phyloP scores from a whole-genome alignment of 2,888 invertebrate genomes.

The Epistrophella euchroma region DNA sequence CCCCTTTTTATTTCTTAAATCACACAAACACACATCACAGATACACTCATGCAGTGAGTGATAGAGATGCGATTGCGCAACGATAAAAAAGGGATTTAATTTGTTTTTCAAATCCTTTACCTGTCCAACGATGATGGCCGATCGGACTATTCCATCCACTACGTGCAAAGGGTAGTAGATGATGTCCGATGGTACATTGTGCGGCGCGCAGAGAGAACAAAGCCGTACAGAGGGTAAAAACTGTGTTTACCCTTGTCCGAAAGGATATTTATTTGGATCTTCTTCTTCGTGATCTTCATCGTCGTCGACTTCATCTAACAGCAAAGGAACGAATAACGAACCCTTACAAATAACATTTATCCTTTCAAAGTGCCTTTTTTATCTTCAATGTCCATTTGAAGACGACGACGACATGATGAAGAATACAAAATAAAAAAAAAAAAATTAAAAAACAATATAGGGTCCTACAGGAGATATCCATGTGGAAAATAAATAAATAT shows the following conservation, averaged over 20 bases:
- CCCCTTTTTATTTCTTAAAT: constrained; percentile 71
- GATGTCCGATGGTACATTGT: constrained; percentile 72
- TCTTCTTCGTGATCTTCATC: constrained; percentile 30
- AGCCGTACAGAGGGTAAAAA: constrained; percentile 42
- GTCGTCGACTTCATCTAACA: constrained; percentile 6
- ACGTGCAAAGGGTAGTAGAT: constrained; percentile 36
- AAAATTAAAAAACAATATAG: constrained; percentile 22
- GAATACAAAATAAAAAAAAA: constrained; percentile 4
- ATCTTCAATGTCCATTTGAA: constrained; percentile 72
- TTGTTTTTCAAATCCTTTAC: constrained; percentile 72
- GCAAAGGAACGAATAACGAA: constrained; percentile 43
- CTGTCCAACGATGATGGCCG: constrained; percentile 65
- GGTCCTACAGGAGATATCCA: constrained; percentile 51
- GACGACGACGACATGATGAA: constrained; percentile 45
- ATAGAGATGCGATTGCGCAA: constrained; percentile 52
- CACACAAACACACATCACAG: constrained; percentile 62
- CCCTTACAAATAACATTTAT: constrained; percentile 69
- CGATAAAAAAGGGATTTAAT: constrained; percentile 66
- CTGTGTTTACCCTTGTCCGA: constrained; percentile 70
- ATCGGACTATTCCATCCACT: constrained; percentile 42
- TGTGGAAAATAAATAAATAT: constrained; percentile 71
- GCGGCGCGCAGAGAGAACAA: constrained; percentile 34
- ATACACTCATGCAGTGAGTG: not conserved
- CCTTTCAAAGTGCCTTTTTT: constrained; percentile 70
- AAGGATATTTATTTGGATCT: constrained; percentile 73